Conservation (phyloP, 2,888 invertebrate species). For the Tipula unca region DNA sequence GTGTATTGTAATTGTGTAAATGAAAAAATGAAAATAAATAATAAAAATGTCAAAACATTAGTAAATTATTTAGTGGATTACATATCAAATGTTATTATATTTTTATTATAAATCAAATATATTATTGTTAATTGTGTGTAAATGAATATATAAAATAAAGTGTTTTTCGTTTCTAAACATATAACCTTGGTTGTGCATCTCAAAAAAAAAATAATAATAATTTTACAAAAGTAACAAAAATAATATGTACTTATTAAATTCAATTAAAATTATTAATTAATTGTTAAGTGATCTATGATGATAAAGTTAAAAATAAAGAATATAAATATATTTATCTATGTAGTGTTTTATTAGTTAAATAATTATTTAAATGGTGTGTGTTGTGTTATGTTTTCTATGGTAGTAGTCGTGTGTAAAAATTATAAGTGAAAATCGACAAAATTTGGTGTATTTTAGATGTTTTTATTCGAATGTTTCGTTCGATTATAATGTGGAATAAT, state of each 20-base stretch:
- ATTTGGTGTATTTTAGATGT: neutral
- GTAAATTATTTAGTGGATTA: neutral
- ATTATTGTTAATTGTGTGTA: neutral
- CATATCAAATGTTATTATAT: neutral
- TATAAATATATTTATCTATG: neutral
- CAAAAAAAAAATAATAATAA: neutral
- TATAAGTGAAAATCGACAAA: neutral
- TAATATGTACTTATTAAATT: neutral
- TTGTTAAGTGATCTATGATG: neutral
- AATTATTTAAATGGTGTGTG: neutral
- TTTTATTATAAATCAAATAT: neutral
- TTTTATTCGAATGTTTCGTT: neutral
- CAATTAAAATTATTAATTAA: neutral
- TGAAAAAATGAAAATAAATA: neutral
- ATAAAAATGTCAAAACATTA: slow-evolving; percentile 8
- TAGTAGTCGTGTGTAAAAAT: neutral
- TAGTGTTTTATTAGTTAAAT: neutral
- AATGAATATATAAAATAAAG: neutral
- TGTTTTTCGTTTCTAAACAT: neutral
- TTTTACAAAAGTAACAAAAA: neutral
- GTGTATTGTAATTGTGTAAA: neutral
- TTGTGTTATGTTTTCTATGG: neutral
- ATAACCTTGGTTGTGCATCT: neutral
- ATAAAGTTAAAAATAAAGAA: neutral
- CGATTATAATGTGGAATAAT: slow-evolving; percentile 9